Evolutionary conservation across 2,888 invertebrate genomes (phyloP).

Genomic region (Metacarcinus magister): DNA sequence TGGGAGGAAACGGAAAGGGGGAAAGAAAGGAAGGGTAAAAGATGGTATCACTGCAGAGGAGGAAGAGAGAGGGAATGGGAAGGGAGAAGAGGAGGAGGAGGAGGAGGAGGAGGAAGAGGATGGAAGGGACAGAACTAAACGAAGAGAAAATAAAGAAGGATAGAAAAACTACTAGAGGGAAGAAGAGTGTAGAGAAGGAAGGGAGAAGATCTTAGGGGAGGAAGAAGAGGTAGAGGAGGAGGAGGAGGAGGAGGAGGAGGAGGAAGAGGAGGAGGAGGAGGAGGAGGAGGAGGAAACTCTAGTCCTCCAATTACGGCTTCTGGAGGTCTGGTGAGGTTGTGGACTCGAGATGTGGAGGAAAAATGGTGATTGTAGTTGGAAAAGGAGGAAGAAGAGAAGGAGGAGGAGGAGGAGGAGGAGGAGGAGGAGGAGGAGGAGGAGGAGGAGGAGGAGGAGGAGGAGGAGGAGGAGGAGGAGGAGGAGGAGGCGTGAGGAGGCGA

Average conservation of each 20-base stretch:
- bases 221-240: background rate
- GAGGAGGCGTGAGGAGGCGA: background rate
- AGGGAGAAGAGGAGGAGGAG: background rate
- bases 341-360: constrained; percentile 32
- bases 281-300: background rate
- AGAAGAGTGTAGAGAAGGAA: background rate
- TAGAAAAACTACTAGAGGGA: background rate
- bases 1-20: too few relatives aligned
- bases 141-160: background rate
- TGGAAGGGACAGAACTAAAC: background rate
- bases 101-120: background rate
- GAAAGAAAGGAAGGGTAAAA: too few relatives aligned
- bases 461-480: background rate
- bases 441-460: background rate
- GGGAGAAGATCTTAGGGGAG: background rate
- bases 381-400: background rate
- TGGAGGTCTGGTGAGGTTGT: constrained; percentile 7
- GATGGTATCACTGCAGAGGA: background rate
- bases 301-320: constrained; percentile 38
- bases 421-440: background rate
- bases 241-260: background rate
- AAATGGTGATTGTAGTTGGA: constrained; percentile 22
- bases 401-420: background rate
- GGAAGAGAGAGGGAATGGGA: background rate
- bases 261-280: constrained; percentile 33